These are phyloP conservation scores for Caranx melampygus DNA, from an alignment of 2,113 vertebrate species.

Conservation along the genomic window DNA sequence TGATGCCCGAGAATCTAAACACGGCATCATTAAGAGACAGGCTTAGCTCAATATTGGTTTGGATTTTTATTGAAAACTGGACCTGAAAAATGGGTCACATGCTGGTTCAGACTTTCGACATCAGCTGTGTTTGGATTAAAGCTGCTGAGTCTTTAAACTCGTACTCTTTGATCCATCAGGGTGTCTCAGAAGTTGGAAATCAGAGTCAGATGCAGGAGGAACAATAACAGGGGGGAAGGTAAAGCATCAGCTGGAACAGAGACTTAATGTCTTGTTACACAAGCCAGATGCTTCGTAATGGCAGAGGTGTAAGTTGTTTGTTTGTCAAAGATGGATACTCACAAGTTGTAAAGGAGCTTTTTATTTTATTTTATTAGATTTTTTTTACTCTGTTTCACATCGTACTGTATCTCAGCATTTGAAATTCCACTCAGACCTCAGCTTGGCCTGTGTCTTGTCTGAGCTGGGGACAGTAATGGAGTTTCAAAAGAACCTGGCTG, in stretches of 20 bases:
- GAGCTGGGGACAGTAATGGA: slow-evolving; percentile 14
- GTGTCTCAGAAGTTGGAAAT: slow-evolving; percentile 23
- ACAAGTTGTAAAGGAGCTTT: slow-evolving; percentile 54
- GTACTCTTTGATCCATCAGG: neutral
- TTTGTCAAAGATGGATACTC: slow-evolving; percentile 3
- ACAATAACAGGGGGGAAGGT: slow-evolving; percentile 22
- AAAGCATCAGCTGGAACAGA: slow-evolving; percentile 38
- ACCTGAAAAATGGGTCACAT: neutral
- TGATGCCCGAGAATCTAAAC: slow-evolving; percentile 4
- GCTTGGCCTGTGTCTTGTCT: slow-evolving; percentile 27
- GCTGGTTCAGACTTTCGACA: neutral
- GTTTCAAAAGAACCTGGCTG: slow-evolving; percentile 19
- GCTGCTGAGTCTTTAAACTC: neutral
- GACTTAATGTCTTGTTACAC: slow-evolving; percentile 44
- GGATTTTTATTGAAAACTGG: neutral
- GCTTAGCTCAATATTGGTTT: slow-evolving; percentile 1
- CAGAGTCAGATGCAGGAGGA: neutral
- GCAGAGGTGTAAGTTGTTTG: slow-evolving; percentile 43
- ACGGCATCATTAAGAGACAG: neutral
- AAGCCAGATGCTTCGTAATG: slow-evolving; percentile 31
- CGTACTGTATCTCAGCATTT: slow-evolving; percentile 26
- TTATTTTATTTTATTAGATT: too few relatives aligned
- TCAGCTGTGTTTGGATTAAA: neutral
- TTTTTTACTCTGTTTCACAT: slow-evolving; percentile 21
- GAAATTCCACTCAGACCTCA: slow-evolving; percentile 39